phyloP scores from a whole-genome alignment of 2,888 invertebrate genomes.

The Mylabris sibirica region DNA sequence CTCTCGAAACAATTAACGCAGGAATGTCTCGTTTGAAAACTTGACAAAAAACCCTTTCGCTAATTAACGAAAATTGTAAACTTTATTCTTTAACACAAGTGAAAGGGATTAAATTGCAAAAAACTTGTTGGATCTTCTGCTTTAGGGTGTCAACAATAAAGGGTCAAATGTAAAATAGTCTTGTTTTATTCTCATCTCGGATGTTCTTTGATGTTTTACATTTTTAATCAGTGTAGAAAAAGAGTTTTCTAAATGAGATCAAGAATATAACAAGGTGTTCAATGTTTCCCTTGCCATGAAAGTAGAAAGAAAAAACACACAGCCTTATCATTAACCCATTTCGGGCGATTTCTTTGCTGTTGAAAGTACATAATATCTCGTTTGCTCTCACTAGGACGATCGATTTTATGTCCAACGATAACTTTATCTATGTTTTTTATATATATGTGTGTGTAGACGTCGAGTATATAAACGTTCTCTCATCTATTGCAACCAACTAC shows the following conservation, averaged over 20 bases:
- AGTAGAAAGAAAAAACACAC: not conserved
- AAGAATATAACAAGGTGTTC: not conserved
- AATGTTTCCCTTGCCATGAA: not conserved
- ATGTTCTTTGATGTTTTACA: not conserved
- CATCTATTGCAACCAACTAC: not conserved
- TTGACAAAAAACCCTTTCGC: not conserved
- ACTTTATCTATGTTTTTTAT: not conserved
- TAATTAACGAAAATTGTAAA: not conserved
- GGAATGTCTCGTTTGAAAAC: not conserved
- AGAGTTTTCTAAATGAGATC: not conserved
- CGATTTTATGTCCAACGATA: conserved; percentile 12
- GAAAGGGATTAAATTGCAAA: not conserved
- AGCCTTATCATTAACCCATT: not conserved
- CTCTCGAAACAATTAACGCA: not conserved
- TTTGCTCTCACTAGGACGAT: not conserved
- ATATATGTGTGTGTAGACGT: not conserved
- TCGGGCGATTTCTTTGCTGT: not conserved
- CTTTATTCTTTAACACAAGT: not conserved
- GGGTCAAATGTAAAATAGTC: not conserved
- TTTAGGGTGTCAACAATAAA: not conserved
- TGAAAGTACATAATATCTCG: not conserved
- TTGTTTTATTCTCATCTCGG: not conserved
- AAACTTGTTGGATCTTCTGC: not conserved
- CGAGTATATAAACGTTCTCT: conserved; percentile 2
- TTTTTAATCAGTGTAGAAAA: not conserved